phyloP scores from a whole-genome alignment of 2,113 vertebrate genomes.

The Protobothrops mucrosquamatus region DNA sequence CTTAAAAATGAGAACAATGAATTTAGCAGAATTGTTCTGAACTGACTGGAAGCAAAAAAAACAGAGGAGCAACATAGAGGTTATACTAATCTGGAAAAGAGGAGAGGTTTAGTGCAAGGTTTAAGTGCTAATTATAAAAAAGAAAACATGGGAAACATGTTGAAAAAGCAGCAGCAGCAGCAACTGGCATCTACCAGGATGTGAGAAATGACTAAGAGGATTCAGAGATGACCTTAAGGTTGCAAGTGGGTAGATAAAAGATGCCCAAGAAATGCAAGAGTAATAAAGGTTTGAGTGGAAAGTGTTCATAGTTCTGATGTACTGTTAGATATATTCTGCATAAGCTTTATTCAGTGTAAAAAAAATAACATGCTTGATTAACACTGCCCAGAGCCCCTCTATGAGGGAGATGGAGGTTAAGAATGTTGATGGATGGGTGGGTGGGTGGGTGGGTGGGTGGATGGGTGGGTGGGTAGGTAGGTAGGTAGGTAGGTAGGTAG shows the following conservation, averaged over 20 bases:
- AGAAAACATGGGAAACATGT: neutral
- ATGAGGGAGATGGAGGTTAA: neutral
- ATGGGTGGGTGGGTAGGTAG: no score
- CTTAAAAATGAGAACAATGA: neutral
- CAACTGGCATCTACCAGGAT: neutral
- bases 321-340: neutral
- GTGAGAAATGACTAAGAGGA: constrained; percentile 1
- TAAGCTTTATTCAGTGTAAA: neutral
- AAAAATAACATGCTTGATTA: neutral
- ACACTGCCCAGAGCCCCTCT: neutral
- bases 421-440: neutral
- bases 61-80: neutral
- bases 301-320: neutral
- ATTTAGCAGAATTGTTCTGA: constrained; percentile 1
- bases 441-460: no score
- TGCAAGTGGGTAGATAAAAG: constrained; percentile 4
- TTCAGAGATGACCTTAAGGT: constrained; percentile 13
- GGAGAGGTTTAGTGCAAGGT: neutral
- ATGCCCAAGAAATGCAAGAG: neutral
- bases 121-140: neutral
- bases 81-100: neutral
- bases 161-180: neutral
- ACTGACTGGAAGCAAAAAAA: neutral
- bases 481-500: no score
- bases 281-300: neutral